A percentile compares a stretch with the other conserved stretches of the same genome.
phyloP scores from a whole-genome alignment of 2,113 vertebrate genomes.

The Mesoclemmys tuberculata region DNA sequence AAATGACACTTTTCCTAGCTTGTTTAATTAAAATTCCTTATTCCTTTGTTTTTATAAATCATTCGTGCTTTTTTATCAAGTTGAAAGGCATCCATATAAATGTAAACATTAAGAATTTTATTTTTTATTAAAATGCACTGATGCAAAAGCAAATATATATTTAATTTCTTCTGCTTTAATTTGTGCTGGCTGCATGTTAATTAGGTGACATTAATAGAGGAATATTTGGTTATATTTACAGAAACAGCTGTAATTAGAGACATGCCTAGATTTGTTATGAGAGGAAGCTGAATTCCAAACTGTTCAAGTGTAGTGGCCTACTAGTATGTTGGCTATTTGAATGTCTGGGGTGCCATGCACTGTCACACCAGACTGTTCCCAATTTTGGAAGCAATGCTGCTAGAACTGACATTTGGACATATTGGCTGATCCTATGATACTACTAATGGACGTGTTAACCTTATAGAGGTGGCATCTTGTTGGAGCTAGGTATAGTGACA shows the following conservation, averaged over 20 bases:
- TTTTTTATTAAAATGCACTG: not conserved
- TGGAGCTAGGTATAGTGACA: not conserved
- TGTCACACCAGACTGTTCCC: not conserved
- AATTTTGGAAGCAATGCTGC: not conserved
- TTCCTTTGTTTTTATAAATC: conserved; percentile 33
- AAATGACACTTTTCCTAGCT: not conserved
- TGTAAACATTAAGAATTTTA: conserved; percentile 33
- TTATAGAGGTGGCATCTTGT: not conserved
- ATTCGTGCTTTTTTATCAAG: conserved; percentile 43
- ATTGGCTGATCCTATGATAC: not conserved
- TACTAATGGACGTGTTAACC: not conserved
- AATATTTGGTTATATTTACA: not conserved
- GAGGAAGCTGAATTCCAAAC: not conserved
- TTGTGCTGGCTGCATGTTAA: conserved; percentile 37
- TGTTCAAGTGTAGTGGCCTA: not conserved
- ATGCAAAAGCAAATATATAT: conserved; percentile 32
- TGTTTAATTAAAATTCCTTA: not conserved
- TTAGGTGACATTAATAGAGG: not conserved
- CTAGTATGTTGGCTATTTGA: not conserved
- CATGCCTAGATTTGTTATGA: not conserved
- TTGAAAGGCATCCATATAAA: conserved; percentile 37
- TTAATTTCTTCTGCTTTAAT: conserved; percentile 32
- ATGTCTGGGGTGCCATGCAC: not conserved
- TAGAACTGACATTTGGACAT: not conserved
- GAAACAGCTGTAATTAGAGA: not conserved